These are phyloP conservation scores for Panopea generosa DNA, from an alignment of 2,888 invertebrate species.

Conservation along the genomic window DNA sequence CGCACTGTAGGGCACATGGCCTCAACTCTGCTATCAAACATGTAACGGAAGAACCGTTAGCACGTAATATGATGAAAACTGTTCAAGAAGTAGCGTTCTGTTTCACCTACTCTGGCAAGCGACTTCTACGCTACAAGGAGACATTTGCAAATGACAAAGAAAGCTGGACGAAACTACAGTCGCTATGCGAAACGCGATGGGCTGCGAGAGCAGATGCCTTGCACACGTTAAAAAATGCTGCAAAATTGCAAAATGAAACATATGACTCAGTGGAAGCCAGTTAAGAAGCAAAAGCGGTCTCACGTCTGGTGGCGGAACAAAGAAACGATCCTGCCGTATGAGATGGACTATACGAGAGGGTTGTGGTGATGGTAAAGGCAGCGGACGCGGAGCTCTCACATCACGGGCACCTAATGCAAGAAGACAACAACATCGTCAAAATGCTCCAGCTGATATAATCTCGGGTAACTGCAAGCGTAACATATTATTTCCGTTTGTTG, in stretches of 20 bases:
- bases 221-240: neutral
- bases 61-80: conserved; percentile 6
- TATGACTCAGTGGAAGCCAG: conserved; percentile 4
- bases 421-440: conserved; percentile 2
- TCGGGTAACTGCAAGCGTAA: conserved; percentile 9
- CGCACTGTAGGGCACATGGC: conserved; percentile 50
- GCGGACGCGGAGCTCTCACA: neutral
- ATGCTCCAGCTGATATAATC: neutral
- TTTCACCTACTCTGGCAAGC: conserved; percentile 1
- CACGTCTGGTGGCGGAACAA: neutral
- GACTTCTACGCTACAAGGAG: conserved; percentile 3
- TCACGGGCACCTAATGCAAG: neutral
- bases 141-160: conserved; percentile 3
- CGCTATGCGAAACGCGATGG: conserved; percentile 38
- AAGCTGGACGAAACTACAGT: conserved; percentile 18
- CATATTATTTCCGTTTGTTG: conserved; percentile 1
- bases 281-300: conserved; percentile 1
- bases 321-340: conserved; percentile 10
- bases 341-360: conserved; percentile 4
- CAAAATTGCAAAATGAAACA: neutral
- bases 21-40: conserved; percentile 29
- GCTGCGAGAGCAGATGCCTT: conserved; percentile 14
- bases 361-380: neutral
- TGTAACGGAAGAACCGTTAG: conserved; percentile 20
- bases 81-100: conserved; percentile 17